These are phyloP conservation scores for Coenonympha glycerion DNA, from an alignment of 2,888 invertebrate species.

Conservation along the genomic window DNA sequence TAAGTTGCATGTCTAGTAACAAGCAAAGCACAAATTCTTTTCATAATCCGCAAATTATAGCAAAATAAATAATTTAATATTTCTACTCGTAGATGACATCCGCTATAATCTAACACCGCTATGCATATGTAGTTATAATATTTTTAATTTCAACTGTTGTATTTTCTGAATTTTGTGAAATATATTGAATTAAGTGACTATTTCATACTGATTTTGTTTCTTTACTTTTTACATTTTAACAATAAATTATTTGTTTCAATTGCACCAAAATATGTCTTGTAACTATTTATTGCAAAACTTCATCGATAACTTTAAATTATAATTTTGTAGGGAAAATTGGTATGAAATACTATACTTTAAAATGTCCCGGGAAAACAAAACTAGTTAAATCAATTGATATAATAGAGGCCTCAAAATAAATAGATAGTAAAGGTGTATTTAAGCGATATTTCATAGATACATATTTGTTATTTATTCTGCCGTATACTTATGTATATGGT, in stretches of 20 bases:
- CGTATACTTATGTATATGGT: no score
- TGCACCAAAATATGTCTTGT: background rate
- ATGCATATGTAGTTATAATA: conserved; percentile 13
- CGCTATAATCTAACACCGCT: conserved; percentile 2
- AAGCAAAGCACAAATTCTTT: no score
- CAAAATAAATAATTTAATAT: no score
- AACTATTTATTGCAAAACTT: background rate
- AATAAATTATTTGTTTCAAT: no score
- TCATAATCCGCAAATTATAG: no score
- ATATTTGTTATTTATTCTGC: no score
- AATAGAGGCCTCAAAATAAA: conserved; percentile 16
- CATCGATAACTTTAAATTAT: background rate
- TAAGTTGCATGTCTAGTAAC: no score
- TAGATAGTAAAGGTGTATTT: conserved; percentile 24
- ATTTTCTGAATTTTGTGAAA: background rate
- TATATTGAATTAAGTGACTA: background rate
- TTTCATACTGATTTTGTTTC: background rate
- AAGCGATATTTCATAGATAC: conserved; percentile 2
- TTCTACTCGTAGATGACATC: no score
- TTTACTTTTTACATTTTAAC: no score
- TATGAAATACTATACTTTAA: background rate
- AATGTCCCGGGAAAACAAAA: background rate
- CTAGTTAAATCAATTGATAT: conserved; percentile 22
- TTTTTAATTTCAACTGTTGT: conserved; percentile 15
- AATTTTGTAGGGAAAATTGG: background rate